Evolutionary conservation across 2,888 invertebrate genomes (phyloP), one percentile per base, ranked within the genome.

Genomic region (Parnassius glacialis): DNA sequence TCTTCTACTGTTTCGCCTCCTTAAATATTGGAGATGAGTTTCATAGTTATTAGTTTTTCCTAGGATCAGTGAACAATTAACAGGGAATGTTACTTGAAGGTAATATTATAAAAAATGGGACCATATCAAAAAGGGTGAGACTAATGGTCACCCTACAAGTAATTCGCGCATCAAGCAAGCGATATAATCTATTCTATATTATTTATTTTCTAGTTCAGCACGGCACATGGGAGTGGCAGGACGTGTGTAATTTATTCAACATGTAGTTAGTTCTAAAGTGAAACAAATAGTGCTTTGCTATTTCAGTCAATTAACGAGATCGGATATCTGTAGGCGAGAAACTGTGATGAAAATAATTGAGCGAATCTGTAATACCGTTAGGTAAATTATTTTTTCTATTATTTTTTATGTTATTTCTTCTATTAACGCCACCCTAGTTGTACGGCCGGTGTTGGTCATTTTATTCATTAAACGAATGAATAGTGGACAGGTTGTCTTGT

Each of bases 201-300:
- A 10, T 47, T 56, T 57, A 57, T 25, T 34, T 52, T 42, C 54
- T 52, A 59, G 59, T 59, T 47, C n/a, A 47, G 13, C 59, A 42
- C 54, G 50, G 34, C 43, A 10, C 47, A n/a, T 50, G 54, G 20
- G 48, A 11, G 59, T 48, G 54, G 25, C 7, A 9, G 43, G 48
- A 48, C 54, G 54, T 42, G 43, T 48, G 42, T 47, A 5, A 20
- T 9, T 44, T 16, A 11, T 11, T 54, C 48, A 60, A 60, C 50
- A 60, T 54, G 59, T 54, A 54, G 59, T 44, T 60, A 10, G 43
- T 60, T 11, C 5, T 5, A 54, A 43, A 3, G 44, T 45, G 34
- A 48, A 48, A 11, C n/a, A 48, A 60, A 48, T 59, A 42, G 54
- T 53, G 59, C 5, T 50, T 7, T 20, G 10, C 2, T 57, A 43